Base-by-base conservation (phyloP, 1,140 invertebrate genomes). In the Panulirus ornatus region DNA sequence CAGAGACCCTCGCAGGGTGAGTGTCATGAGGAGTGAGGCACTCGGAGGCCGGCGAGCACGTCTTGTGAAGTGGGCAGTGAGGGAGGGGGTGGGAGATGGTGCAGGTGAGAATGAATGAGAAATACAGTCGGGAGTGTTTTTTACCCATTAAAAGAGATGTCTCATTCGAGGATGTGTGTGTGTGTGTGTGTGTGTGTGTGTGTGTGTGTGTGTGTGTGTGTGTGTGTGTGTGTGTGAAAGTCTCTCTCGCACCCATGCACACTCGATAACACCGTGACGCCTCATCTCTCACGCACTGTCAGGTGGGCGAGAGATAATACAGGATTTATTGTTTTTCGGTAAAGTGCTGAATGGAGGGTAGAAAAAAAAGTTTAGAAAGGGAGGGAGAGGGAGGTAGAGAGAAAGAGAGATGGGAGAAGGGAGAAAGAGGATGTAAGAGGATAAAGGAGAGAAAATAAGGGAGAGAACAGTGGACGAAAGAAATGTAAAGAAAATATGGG, bases 171-270 rank as follows among this genome's bases (percentile, higher is more conserved):
- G 11, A 22, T 22, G 22, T 11, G 51, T 70, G 2, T 70, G 2
- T 70, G 2, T 70, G 2, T 70, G 2, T 70, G 2, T 70, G 66
- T 70, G 66, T 70, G 66, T 70, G 66, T 70, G 66, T 70, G 66
- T 70, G 66, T 70, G 66, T 70, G 66, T 70, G 66, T 70, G 66
- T 70, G 66, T 70, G 66, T 70, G 66, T 70, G 66, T 70, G 66
- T 70, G 66, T 70, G 66, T 70, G 66, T 27, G 66, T 27, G 66
- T 9, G 66, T 27, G 66, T 27, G n/a, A 6, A 34, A 6, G 19
- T 27, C 27, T 27, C 27, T 8, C 19, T 63, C 19, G 58, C 58
- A 27, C 19, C n/a, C n/a, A n/a, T n/a, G n/a, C n/a, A n/a, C n/a
- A n/a, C n/a, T n/a, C n/a, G n/a, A n/a, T n/a, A n/a, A n/a, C n/a